Evolutionary conservation across 2,888 invertebrate species (phyloP).

Genomic region (Scrobipalpa atriplicella): DNA sequence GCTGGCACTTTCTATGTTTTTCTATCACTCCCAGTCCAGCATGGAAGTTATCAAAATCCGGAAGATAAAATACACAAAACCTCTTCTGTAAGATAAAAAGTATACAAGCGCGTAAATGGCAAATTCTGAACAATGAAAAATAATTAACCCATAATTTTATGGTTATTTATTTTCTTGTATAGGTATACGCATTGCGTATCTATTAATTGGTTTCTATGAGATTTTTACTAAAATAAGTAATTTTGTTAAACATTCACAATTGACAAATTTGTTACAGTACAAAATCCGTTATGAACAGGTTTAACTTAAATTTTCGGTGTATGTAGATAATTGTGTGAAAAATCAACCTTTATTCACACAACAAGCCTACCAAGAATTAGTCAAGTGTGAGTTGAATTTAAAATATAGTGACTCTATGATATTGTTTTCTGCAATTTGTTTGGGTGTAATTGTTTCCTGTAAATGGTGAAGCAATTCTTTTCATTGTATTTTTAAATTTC

Average conservation of each 20-base stretch:
- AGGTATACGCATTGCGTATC: not conserved
- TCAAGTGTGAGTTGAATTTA: not conserved
- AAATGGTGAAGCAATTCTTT: no score
- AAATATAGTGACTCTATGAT: not conserved
- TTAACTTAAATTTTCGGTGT: not conserved
- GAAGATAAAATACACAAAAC: no score
- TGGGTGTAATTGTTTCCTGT: no score
- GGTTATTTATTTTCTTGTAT: not conserved
- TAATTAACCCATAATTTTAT: no score
- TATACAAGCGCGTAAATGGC: no score
- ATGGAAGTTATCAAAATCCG: no score
- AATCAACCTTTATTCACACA: not conserved
- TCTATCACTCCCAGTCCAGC: no score
- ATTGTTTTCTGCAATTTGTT: no score
- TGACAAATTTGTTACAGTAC: not conserved
- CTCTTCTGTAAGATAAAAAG: no score
- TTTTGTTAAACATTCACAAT: not conserved
- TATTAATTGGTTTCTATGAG: not conserved
- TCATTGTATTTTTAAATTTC: no score
- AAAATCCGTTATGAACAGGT: conserved; percentile 1
- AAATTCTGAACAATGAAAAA: no score
- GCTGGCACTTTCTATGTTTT: no score
- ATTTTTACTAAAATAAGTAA: conserved; percentile 3
- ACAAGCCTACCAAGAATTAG: not conserved
- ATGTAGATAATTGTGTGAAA: not conserved